Conservation (phyloP, 1,140 invertebrate species). For the Zaprionus capensis region DNA sequence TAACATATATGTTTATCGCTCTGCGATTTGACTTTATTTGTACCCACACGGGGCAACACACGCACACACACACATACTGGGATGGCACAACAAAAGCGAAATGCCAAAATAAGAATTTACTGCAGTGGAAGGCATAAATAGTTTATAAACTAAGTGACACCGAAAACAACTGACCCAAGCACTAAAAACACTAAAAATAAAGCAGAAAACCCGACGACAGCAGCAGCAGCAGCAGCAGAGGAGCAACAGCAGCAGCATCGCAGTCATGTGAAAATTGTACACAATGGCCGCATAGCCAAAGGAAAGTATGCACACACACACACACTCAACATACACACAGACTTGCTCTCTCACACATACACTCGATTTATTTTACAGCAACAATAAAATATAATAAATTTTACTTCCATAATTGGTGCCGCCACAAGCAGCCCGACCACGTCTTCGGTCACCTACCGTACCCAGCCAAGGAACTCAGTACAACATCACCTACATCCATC, state of each 20-base stretch:
- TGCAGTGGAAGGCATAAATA: slow-evolving; percentile 71
- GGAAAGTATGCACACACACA: slow-evolving; percentile 34
- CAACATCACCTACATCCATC: neutral
- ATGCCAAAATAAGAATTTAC: slow-evolving; percentile 71
- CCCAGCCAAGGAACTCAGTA: neutral
- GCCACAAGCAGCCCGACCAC: slow-evolving; percentile 62
- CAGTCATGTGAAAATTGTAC: slow-evolving; percentile 50
- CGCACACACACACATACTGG: slow-evolving; percentile 4
- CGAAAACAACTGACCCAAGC: slow-evolving; percentile 71
- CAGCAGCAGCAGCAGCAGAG: slow-evolving; percentile 24
- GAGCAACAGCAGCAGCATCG: slow-evolving; percentile 27
- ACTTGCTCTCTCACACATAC: neutral
- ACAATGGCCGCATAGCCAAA: slow-evolving; percentile 38
- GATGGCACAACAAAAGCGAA: slow-evolving; percentile 52
- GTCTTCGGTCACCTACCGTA: slow-evolving; percentile 37
- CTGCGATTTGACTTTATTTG: slow-evolving; percentile 48
- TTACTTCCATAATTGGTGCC: slow-evolving; percentile 68
- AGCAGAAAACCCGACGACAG: slow-evolving; percentile 50
- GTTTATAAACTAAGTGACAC: slow-evolving; percentile 73
- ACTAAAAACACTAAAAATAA: slow-evolving; percentile 70
- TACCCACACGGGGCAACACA: slow-evolving; percentile 16
- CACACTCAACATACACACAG: slow-evolving; percentile 6
- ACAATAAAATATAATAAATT: slow-evolving; percentile 73
- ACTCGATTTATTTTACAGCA: slow-evolving; percentile 63
- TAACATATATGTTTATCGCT: slow-evolving; percentile 32